Evolutionary conservation across 2,888 invertebrate genomes (phyloP), one percentile per base, ranked within the genome.

Genomic region (Pollenia amentaria): DNA sequence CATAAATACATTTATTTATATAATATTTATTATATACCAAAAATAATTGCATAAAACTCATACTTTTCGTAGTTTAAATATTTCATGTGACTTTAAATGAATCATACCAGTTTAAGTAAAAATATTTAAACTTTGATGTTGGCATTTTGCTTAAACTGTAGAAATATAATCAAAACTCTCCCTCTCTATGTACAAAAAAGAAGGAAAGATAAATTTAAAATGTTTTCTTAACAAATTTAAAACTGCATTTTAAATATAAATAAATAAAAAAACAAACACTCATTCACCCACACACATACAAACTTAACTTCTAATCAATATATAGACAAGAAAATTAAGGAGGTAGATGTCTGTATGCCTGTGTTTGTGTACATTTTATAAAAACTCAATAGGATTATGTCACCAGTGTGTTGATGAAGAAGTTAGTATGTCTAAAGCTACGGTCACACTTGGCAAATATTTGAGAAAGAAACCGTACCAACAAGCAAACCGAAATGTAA

Each of bases 381-480:
- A 70, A 82, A 82, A 72, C 67, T 79, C 69, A 79, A 86, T 82
- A 79, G 78, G 82, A 82, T 86, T 86, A 82, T 79, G 82, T 79
- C 85, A 85, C 82, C 69, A 77, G 81, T 55, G 55, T 69, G 62
- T 77, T 67, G 72, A 73, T 72, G 83, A 83, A 75, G 70, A 48
- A 62, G 16, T 53, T 76, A 42, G 4, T 48, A 60, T 57, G 48
- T 4, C 11, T 53, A n/a, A n/a, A n/a, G n/a, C n/a, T n/a, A n/a
- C n/a, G n/a, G n/a, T n/a, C n/a, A n/a, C n/a, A n/a, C n/a, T n/a
- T n/a, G n/a, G n/a, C n/a, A n/a, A n/a, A n/a, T n/a, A n/a, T n/a
- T n/a, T n/a, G n/a, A n/a, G n/a, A n/a, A n/a, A n/a, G n/a, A n/a
- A n/a, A n/a, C n/a, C n/a, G n/a, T n/a, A n/a, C n/a, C n/a, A n/a